Evolutionary conservation across 2,888 invertebrate genomes (phyloP), one percentile per base, ranked within the genome.

Genomic region (Melanostoma mellinum): DNA sequence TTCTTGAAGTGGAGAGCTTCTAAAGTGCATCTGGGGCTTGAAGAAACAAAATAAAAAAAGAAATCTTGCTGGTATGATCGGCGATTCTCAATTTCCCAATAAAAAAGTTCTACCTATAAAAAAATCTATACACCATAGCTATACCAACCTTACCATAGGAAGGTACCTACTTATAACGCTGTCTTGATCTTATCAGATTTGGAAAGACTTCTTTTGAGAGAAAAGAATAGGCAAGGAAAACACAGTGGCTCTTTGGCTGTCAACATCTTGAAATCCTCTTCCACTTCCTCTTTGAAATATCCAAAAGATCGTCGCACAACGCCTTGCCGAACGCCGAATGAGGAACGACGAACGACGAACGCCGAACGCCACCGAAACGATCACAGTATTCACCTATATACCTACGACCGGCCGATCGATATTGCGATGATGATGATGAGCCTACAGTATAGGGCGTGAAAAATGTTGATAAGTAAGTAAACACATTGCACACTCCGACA

Each of bases 181-280:
- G 20, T 35, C 46, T 33, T 61, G 61, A 61, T 61, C 61, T 46
- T 61, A 61, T 36, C 61, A 61, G 20, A n/a, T 61, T 46, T 61
- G 35, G 35, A 46, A 46, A 8, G 20, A 6, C 32, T 46, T 46
- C 35, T 20, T 46, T 60, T 60, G 6, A 20, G 10, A 36, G 20
- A 20, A 20, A 20, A 36, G 5, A 42, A 61, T 46, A 61, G 20
- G 46, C 46, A 67, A 68, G 61, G 30, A 42, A 20, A 58, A 58
- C 58, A 38, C 56, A 74, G 74, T 79, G 73, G 60, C 79, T 74
- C 74, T 58, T 74, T 68, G 74, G 68, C 81, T 82, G 81, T 82
- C 81, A 82, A 77, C 81, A 73, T 40, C 53, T 73, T 73, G 74
- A 73, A 79, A 73, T 68, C 46, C 67, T 61, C 53, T 74, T 79